A percentile compares a stretch with the other conserved stretches of the same genome.
phyloP scores from a whole-genome alignment of 2,113 vertebrate genomes.

The Corythaeola cristata region DNA sequence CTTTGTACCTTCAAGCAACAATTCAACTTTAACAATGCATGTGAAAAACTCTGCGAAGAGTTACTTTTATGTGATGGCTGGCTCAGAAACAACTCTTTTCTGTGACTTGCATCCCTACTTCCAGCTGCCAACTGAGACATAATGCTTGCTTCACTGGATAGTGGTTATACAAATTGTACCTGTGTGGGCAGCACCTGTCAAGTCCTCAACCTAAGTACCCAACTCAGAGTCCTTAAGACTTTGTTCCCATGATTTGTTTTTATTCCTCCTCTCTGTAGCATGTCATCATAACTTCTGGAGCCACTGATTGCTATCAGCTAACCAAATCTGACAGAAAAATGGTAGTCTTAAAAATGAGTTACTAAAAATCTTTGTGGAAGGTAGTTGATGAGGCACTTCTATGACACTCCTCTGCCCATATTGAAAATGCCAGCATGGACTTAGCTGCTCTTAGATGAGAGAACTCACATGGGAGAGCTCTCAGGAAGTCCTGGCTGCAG shows the following conservation, averaged over 20 bases:
- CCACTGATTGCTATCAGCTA: slow-evolving; percentile 14
- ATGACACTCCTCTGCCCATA: not conserved
- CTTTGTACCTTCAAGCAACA: slow-evolving; percentile 58
- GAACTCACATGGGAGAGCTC: not conserved
- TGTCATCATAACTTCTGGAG: slow-evolving; percentile 1
- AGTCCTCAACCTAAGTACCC: slow-evolving; percentile 7
- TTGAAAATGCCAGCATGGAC: not conserved
- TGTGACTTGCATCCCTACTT: not conserved
- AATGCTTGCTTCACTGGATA: slow-evolving; percentile 31
- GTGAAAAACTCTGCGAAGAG: slow-evolving; percentile 36
- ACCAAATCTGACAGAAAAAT: slow-evolving; percentile 26
- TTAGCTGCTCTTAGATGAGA: not conserved
- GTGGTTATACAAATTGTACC: slow-evolving; percentile 30
- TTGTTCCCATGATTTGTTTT: slow-evolving; percentile 37
- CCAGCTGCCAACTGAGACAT: slow-evolving; percentile 6
- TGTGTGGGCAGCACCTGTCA: slow-evolving; percentile 65
- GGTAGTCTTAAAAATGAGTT: not conserved
- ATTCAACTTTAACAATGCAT: slow-evolving; percentile 56
- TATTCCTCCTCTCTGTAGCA: not conserved
- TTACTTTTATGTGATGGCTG: slow-evolving; percentile 45
- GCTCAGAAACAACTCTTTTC: slow-evolving; percentile 43
- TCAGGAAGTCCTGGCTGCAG: not conserved
- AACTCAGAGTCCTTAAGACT: not conserved
- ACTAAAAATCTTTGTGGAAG: not conserved
- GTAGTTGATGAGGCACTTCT: not conserved